Evolutionary conservation across 1,140 invertebrate genomes (phyloP).

Genomic region (Pogonomyrmex barbatus): DNA sequence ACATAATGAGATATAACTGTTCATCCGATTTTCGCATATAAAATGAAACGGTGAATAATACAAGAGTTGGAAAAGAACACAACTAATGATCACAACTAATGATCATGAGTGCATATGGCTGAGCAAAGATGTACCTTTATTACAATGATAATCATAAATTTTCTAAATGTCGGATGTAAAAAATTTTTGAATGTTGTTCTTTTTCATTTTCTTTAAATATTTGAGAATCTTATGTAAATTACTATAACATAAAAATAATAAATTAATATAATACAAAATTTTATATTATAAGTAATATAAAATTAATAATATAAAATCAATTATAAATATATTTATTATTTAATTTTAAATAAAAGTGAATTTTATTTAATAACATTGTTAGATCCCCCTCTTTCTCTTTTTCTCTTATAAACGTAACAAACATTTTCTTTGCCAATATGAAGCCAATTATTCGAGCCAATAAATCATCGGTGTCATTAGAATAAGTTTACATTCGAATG

Average conservation of each 20-base stretch:
- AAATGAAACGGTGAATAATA: neutral
- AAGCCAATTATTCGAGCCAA: neutral
- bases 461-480: neutral
- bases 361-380: neutral
- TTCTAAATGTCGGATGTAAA: neutral
- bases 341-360: neutral
- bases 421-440: neutral
- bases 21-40: neutral
- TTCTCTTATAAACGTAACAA: neutral
- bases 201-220: neutral
- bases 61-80: neutral
- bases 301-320: neutral
- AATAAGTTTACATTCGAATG: slow-evolving; percentile 1
- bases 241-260: no score
- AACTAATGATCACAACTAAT: neutral
- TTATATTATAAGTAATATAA: no score
- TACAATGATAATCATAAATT: neutral
- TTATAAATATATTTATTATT: slow-evolving; percentile 28
- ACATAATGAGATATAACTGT: neutral
- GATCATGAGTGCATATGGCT: slow-evolving; percentile 1
- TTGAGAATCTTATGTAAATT: neutral
- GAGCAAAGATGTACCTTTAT: slow-evolving; percentile 18
- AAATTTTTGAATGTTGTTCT: neutral
- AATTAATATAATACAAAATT: no score
- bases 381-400: neutral